Evolutionary conservation across 2,888 invertebrate genomes (phyloP).

Genomic region (Drosophila fulvimacula): DNA sequence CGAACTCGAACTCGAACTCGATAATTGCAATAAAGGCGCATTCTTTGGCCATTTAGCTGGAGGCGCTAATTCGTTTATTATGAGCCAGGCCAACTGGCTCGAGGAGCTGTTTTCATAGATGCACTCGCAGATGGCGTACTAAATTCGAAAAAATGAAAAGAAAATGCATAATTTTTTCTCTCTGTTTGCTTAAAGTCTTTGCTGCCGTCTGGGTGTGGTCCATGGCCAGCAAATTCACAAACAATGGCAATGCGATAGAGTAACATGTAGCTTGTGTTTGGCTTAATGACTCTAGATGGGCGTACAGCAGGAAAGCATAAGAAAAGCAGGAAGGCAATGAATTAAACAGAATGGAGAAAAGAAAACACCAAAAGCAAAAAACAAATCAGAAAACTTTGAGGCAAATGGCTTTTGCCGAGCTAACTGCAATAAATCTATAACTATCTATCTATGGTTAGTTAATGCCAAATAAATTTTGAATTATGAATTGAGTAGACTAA

Average conservation of each 20-base stretch:
- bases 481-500: background rate
- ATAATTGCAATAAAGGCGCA: slow-evolving; percentile 78
- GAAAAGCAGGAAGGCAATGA: slow-evolving; percentile 12
- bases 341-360: background rate
- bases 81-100: slow-evolving; percentile 55
- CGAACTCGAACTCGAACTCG: slow-evolving; percentile 62
- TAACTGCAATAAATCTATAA: background rate
- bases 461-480: background rate
- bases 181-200: slow-evolving; percentile 34
- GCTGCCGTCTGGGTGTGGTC: slow-evolving; percentile 61
- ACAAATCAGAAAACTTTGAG: background rate
- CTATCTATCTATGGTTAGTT: background rate
- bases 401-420: background rate
- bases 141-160: slow-evolving; percentile 36
- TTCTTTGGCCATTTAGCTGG: slow-evolving; percentile 73
- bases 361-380: background rate
- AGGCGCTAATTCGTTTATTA: slow-evolving; percentile 80
- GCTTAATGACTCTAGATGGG: slow-evolving; percentile 50
- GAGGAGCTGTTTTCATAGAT: slow-evolving; percentile 40
- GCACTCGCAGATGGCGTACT: slow-evolving; percentile 63
- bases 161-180: slow-evolving; percentile 69
- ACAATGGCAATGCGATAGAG: slow-evolving; percentile 54
- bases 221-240: slow-evolving; percentile 42
- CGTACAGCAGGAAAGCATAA: slow-evolving; percentile 10
- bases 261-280: slow-evolving; percentile 56